Evolutionary conservation across 2,797 vertebrate species (phyloP).

Genomic region (Carcharodon carcharias): DNA sequence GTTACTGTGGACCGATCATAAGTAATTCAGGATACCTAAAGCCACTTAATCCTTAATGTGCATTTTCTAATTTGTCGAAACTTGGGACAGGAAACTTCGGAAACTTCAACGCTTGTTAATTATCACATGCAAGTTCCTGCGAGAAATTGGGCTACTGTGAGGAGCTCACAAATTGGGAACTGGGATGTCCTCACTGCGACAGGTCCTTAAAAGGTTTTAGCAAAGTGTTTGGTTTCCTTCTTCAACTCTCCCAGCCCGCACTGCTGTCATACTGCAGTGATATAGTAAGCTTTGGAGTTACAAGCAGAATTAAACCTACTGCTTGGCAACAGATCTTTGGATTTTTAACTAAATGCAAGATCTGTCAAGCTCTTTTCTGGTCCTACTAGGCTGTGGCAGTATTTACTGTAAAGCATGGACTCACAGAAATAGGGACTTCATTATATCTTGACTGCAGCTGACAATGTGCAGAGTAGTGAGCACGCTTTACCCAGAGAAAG

Average conservation of each 20-base stretch:
- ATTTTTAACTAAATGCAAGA: background rate
- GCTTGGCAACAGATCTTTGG: background rate
- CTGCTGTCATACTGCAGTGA: background rate
- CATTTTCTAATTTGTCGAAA: background rate
- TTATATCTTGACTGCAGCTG: background rate
- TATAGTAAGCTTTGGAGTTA: background rate
- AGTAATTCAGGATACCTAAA: background rate
- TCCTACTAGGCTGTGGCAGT: too few relatives aligned
- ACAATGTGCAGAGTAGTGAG: background rate
- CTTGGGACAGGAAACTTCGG: background rate
- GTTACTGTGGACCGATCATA: too few relatives aligned
- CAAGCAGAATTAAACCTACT: background rate
- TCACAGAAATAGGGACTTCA: background rate
- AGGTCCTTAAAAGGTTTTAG: background rate
- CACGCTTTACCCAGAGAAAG: background rate
- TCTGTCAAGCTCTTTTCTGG: background rate
- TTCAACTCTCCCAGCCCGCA: background rate
- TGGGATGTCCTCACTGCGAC: too few relatives aligned
- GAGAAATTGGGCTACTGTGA: background rate
- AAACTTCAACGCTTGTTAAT: background rate
- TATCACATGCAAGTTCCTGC: background rate
- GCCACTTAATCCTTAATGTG: background rate
- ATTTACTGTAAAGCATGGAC: background rate
- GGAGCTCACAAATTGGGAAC: background rate
- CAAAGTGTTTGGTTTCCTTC: background rate